Evolutionary conservation across 2,113 vertebrate species (phyloP).

Genomic region (Galemys pyrenaicus): DNA sequence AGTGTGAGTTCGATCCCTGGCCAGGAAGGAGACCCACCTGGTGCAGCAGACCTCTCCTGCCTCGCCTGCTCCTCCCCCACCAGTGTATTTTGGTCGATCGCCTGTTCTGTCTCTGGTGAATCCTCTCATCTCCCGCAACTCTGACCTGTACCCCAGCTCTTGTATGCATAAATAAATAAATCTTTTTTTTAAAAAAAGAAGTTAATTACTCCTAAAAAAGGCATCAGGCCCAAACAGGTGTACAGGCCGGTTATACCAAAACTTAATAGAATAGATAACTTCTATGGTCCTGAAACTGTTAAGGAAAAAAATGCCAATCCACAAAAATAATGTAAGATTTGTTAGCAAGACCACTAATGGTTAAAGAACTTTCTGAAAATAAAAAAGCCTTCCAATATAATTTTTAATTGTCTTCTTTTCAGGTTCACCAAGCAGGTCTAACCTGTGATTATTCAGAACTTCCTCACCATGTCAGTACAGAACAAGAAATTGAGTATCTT

Average conservation of each 20-base stretch:
- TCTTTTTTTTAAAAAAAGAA: too few species aligned
- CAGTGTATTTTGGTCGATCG: too few species aligned
- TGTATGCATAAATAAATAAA: too few species aligned
- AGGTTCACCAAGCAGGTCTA: conserved; percentile 97
- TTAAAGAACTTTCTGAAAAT: not conserved
- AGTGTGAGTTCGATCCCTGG: too few species aligned
- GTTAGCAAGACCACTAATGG: not conserved
- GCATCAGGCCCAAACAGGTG: not conserved
- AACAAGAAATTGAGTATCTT: conserved; percentile 91
- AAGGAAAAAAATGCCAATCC: not conserved
- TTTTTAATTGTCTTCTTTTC: conserved; percentile 38
- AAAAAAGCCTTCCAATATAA: not conserved
- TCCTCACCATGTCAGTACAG: conserved; percentile 95
- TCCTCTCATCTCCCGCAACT: too few species aligned
- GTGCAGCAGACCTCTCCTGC: too few species aligned
- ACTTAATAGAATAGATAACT: not conserved
- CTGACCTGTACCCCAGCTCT: too few species aligned
- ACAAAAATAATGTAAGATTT: conserved; percentile 13
- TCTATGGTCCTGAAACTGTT: not conserved
- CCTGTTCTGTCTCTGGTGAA: too few species aligned
- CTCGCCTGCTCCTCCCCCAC: too few species aligned
- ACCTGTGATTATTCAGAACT: conserved; percentile 96
- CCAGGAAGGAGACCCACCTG: too few species aligned
- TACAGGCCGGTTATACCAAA: not conserved
- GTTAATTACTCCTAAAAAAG: conserved; percentile 4